Percentiles rank a stretch among this genome's conserved stretches.
phyloP scores from a whole-genome alignment of 2,888 invertebrate genomes.

The Mayetiola destructor region DNA sequence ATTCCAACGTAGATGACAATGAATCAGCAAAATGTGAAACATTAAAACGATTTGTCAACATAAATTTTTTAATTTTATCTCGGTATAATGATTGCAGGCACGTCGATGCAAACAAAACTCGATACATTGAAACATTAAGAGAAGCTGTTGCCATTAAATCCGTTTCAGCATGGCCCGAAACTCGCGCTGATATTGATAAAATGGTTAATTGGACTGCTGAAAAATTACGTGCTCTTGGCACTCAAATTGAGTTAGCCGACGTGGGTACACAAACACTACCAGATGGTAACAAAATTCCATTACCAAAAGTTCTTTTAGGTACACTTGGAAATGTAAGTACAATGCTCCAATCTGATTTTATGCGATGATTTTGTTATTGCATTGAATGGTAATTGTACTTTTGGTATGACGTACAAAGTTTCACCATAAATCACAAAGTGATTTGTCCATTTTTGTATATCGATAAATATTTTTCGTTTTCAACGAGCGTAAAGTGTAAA shows the following conservation, averaged over 20 bases:
- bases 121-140: conserved; percentile 62
- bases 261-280: conserved; percentile 60
- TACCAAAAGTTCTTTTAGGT: conserved; percentile 78
- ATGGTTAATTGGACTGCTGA: conserved; percentile 74
- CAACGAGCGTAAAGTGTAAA: too few relatives aligned
- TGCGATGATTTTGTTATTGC: neutral
- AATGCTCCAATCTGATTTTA: too few relatives aligned
- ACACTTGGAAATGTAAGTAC: conserved; percentile 49
- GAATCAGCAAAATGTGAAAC: too few relatives aligned
- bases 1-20: too few relatives aligned
- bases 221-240: conserved; percentile 54
- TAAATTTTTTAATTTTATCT: neutral
- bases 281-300: conserved; percentile 53
- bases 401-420: neutral
- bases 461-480: too few relatives aligned
- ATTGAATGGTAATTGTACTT: neutral
- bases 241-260: conserved; percentile 54
- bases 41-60: neutral
- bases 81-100: conserved; percentile 37
- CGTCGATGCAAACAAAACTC: conserved; percentile 60
- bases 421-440: neutral
- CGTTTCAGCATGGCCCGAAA: conserved; percentile 82
- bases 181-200: conserved; percentile 59
- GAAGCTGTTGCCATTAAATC: conserved; percentile 88
- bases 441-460: too few relatives aligned